Evolutionary conservation across 2,797 vertebrate species (phyloP).

Genomic region (Mallotus villosus): DNA sequence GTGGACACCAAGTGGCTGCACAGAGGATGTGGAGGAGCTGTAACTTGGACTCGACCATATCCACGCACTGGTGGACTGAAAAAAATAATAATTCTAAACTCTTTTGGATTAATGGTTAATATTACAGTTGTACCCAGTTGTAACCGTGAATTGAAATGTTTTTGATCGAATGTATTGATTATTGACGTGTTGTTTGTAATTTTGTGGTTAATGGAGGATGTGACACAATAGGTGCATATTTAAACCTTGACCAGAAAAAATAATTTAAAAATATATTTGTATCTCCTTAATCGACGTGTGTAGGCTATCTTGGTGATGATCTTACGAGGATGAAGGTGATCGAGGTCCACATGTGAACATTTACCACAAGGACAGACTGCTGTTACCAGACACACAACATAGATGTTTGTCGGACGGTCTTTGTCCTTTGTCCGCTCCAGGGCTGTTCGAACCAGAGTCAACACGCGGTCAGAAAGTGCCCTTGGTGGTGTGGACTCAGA

Average conservation of each 20-base stretch:
- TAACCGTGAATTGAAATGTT: constrained; percentile 7
- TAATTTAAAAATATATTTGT: constrained; percentile 54
- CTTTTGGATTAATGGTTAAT: not conserved
- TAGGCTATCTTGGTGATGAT: constrained; percentile 32
- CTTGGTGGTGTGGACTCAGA: not conserved
- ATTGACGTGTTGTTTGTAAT: constrained; percentile 37
- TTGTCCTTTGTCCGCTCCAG: not conserved
- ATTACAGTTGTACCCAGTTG: constrained; percentile 3
- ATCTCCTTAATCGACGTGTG: constrained; percentile 42
- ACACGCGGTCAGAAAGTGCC: constrained; percentile 23
- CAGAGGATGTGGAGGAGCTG: constrained; percentile 10
- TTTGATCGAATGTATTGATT: constrained; percentile 48
- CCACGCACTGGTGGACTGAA: not conserved
- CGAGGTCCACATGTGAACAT: constrained; percentile 5
- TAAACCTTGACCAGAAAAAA: constrained; percentile 29
- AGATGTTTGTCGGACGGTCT: not conserved
- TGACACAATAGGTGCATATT: constrained; percentile 20
- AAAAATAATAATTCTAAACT: not conserved
- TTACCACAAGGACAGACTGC: not conserved
- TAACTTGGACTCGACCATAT: not conserved
- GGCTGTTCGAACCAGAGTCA: not conserved
- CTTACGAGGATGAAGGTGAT: constrained; percentile 13
- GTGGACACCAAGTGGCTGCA: constrained; percentile 3
- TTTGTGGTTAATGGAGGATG: constrained; percentile 33
- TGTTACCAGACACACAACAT: not conserved